These are phyloP conservation scores for Amphilophus citrinellus DNA, from an alignment of 2,113 vertebrate species.

Conservation along the genomic window DNA sequence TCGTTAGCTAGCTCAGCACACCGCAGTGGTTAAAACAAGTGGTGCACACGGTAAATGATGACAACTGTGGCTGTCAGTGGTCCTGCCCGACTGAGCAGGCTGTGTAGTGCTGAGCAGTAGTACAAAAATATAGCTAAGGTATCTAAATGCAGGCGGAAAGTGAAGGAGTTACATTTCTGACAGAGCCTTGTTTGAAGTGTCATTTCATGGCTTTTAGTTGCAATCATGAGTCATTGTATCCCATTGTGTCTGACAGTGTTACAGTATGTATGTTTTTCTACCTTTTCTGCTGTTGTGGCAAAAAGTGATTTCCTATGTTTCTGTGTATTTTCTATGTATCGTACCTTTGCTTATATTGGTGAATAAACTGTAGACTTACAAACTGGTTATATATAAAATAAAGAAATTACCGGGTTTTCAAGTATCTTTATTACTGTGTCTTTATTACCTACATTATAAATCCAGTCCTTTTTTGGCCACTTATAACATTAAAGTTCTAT, in stretches of 20 bases:
- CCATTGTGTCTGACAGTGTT: neutral
- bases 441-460: no score
- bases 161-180: neutral
- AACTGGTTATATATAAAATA: no score
- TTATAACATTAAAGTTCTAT: no score
- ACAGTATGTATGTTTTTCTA: neutral
- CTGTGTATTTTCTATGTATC: no score
- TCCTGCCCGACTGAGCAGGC: neutral
- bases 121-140: neutral
- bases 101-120: neutral
- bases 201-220: neutral
- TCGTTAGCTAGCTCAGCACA: neutral
- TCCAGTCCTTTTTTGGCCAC: no score
- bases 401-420: no score
- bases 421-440: no score
- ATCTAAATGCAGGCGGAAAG: neutral
- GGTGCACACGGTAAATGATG: slow-evolving; percentile 14
- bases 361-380: no score
- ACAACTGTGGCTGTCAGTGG: slow-evolving; percentile 19
- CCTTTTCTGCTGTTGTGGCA: no score
- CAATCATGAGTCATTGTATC: neutral
- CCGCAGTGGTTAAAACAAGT: neutral
- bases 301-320: no score
- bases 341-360: no score
- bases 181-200: neutral